phyloP scores from a whole-genome alignment of 2,888 invertebrate species.

The Philhelius pedissequus region DNA sequence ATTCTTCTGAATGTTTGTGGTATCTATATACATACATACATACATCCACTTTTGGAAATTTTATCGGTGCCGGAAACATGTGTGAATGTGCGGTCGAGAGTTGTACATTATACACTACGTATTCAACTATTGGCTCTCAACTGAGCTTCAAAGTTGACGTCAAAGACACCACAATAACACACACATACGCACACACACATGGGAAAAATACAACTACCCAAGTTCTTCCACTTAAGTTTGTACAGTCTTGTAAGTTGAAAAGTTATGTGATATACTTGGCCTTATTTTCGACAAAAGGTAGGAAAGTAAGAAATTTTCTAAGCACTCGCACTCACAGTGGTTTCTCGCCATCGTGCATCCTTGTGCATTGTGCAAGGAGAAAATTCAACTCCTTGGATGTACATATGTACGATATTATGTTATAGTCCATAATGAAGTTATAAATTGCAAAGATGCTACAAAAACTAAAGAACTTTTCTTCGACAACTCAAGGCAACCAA shows the following conservation, averaged over 20 bases:
- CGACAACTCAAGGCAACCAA: slow-evolving; percentile 12
- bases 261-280: slow-evolving; percentile 54
- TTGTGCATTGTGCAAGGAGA: neutral
- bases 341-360: neutral
- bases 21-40: no score
- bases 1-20: neutral
- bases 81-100: slow-evolving; percentile 45
- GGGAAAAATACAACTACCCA: neutral
- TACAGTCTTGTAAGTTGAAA: slow-evolving; percentile 54
- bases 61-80: neutral
- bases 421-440: slow-evolving; percentile 37
- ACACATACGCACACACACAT: slow-evolving; percentile 19
- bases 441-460: slow-evolving; percentile 35
- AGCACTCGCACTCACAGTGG: neutral
- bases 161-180: neutral
- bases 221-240: slow-evolving; percentile 42
- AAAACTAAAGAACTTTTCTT: slow-evolving; percentile 29
- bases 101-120: slow-evolving; percentile 37
- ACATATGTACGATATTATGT: neutral
- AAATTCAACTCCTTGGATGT: neutral
- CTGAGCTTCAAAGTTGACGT: neutral
- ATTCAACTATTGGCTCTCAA: neutral
- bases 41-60: neutral
- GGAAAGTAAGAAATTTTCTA: slow-evolving; percentile 15
- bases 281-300: slow-evolving; percentile 43